Conservation (phyloP, 2,888 invertebrate species). For the Acheta domesticus region DNA sequence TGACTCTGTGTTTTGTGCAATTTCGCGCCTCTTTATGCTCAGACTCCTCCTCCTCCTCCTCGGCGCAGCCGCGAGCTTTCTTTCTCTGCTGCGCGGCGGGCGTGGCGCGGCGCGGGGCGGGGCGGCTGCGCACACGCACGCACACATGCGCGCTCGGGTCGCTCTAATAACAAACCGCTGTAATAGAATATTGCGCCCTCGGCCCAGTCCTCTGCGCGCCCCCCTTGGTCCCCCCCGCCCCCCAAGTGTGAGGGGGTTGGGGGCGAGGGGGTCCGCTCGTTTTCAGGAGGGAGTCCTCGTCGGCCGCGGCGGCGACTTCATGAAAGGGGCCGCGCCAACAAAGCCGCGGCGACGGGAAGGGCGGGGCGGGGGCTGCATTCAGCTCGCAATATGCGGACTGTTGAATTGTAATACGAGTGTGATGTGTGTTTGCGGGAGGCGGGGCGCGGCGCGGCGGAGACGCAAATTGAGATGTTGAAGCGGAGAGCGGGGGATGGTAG, state of each 20-base stretch:
- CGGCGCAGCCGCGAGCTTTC: background rate
- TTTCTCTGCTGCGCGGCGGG: background rate
- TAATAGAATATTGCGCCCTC: conserved; percentile 4
- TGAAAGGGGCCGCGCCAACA: background rate
- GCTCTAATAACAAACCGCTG: conserved; percentile 18
- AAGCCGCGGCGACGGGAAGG: background rate
- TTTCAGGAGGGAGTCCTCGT: background rate
- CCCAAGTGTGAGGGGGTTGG: too few species aligned
- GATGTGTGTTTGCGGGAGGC: background rate
- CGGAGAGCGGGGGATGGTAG: background rate
- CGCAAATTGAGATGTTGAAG: too few species aligned
- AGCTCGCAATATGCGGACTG: background rate
- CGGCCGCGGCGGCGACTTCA: background rate
- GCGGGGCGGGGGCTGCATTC: too few species aligned
- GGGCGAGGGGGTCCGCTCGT: background rate
- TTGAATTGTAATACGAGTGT: background rate
- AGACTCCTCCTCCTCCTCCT: background rate
- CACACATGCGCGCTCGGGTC: background rate
- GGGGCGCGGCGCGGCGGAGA: too few species aligned
- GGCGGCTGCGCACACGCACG: background rate
- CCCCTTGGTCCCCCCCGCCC: background rate
- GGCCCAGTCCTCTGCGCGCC: background rate
- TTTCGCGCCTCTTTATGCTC: background rate
- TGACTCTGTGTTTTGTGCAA: background rate
- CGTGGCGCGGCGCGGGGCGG: background rate